A percentile compares a stretch with the other conserved stretches of the same genome.
phyloP scores from a whole-genome alignment of 1,140 invertebrate genomes.

The Drosophila eugracilis region DNA sequence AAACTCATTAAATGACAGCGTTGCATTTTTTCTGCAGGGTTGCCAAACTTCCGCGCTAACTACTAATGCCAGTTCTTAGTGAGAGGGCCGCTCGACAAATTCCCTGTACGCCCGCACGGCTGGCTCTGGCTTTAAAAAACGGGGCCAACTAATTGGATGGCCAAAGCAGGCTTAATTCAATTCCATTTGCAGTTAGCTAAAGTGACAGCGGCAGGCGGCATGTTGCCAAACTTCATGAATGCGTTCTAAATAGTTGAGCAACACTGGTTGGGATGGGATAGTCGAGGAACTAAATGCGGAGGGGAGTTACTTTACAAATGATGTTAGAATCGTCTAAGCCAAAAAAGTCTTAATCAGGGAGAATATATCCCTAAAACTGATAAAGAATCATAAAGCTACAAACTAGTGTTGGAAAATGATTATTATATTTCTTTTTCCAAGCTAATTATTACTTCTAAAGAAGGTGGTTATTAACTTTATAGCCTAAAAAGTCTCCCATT shows the following conservation, averaged over 20 bases:
- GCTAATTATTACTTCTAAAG: too few relatives aligned
- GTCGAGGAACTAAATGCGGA: too few relatives aligned
- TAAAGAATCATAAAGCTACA: not conserved
- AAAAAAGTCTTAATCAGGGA: too few relatives aligned
- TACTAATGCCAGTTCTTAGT: constrained; percentile 17
- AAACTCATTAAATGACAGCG: constrained; percentile 56
- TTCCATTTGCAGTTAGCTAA: constrained; percentile 11
- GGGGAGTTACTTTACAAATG: too few relatives aligned
- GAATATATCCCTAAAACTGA: not conserved
- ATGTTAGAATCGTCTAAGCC: not conserved
- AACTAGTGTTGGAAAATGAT: not conserved
- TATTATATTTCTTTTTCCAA: too few relatives aligned
- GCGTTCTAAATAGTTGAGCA: constrained; percentile 1
- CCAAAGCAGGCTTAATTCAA: constrained; percentile 44
- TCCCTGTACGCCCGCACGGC: constrained; percentile 19
- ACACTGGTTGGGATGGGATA: not conserved
- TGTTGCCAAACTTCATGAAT: constrained; percentile 1
- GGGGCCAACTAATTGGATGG: constrained; percentile 40
- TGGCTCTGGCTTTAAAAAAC: constrained; percentile 29
- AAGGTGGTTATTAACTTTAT: not conserved
- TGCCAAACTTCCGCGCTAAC: constrained; percentile 50
- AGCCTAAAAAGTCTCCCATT: not conserved
- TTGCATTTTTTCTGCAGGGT: constrained; percentile 24
- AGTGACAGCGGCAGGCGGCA: constrained; percentile 17
- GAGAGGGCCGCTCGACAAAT: constrained; percentile 19